A percentile compares a stretch with the other conserved stretches of the same genome.
These are phyloP conservation scores for Ispidina lecontei DNA, from an alignment of 2,797 vertebrate species.

Conservation along the genomic window DNA sequence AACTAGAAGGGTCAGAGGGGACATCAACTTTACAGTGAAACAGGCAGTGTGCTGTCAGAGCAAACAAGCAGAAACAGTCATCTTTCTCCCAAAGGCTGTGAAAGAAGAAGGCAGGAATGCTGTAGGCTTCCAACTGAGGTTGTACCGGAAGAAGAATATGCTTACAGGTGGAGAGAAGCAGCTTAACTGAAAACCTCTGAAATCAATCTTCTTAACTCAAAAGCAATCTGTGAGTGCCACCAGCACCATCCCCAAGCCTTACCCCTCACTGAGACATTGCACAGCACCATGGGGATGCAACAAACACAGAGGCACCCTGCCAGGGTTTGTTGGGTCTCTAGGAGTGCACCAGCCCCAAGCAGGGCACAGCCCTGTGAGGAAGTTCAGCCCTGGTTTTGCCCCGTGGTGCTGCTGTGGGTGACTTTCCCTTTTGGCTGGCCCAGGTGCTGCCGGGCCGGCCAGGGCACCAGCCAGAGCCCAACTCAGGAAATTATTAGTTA, in stretches of 20 bases:
- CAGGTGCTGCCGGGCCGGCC: neutral
- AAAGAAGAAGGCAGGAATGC: neutral
- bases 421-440: accelerated
- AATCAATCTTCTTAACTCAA: neutral
- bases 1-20: neutral
- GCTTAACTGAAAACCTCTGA: neutral
- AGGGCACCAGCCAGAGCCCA: neutral
- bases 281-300: accelerated
- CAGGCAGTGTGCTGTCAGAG: neutral
- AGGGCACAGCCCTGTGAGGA: neutral
- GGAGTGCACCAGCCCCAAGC: neutral
- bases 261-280: neutral
- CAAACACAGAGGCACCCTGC: neutral
- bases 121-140: neutral
- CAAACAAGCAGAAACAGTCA: neutral
- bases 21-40: neutral
- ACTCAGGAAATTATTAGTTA: slow-evolving; percentile 16
- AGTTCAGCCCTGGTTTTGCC: neutral
- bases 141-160: neutral
- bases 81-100: neutral
- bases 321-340: neutral
- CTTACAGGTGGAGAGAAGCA: neutral
- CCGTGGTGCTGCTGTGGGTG: accelerated
- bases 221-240: neutral
- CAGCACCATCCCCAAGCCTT: neutral